Base-by-base conservation (phyloP, 2,113 vertebrate genomes). In the Sitta europaea region DNA sequence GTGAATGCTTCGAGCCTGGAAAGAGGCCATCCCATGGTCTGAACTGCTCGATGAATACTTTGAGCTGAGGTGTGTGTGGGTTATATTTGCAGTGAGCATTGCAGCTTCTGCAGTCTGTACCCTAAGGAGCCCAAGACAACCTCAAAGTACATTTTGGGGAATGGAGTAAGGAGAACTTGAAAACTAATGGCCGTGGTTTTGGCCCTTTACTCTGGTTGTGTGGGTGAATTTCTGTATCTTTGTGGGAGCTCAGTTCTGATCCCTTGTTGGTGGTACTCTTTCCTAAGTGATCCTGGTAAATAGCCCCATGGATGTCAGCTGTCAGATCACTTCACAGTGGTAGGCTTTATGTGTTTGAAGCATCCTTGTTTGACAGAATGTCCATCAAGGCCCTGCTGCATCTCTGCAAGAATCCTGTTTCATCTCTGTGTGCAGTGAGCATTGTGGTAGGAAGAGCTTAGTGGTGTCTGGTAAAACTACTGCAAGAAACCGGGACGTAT, bases 51-150 rank as follows among this genome's bases (percentile, higher is more conserved):
- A 48, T 3, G 4, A 35, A 11, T 45, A 29, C 13, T 29, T 63
- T 5, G 4, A 48, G 35, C 14, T 50, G 48, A 38, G 31, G 1
- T 4, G 0, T 12, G 1, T 1, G 1, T 27, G 2, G 12, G 5
- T 35, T 54, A 2, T 42, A 11, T 24, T 42, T 78, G 40, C 45
- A 33, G 35, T 27, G 18, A 45, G n/a, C 4, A 0, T n/a, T 23
- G 3, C 33, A 54, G 31, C 10, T 53, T 29, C 8, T 36, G 45
- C 65, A 5, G 0, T 11, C 42, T 57, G 15, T 67, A 11, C 48
- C 6, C 1, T 29, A 15, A 45, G 33, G 35, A 42, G 22, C 11
- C 2, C 1, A 35, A 68, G 28, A 8, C 6, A 25, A 4, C 22
- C 12, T 23, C 51, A 14, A 23, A 28, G 12, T 43, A 14, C 0